Conservation (phyloP, 2,888 invertebrate species). For the Phalera bucephala region DNA sequence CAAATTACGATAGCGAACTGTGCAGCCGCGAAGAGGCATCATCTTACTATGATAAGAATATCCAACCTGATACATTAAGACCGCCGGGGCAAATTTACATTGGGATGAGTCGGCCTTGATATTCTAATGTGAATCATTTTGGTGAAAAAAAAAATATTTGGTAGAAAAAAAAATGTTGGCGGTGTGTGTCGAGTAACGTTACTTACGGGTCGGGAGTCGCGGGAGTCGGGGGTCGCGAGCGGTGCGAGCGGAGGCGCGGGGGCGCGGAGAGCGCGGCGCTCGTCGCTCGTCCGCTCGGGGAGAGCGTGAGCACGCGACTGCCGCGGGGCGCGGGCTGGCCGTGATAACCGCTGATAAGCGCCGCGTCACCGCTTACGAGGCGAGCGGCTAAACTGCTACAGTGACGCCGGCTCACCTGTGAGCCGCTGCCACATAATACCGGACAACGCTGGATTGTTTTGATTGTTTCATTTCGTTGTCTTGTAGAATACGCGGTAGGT, state of each 20-base stretch:
- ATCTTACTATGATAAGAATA: slow-evolving; percentile 51
- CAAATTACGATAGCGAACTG: slow-evolving; percentile 27
- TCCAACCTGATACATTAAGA: slow-evolving; percentile 63
- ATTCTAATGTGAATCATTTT: slow-evolving; percentile 36
- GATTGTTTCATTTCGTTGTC: too few species aligned
- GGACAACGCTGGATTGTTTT: too few species aligned
- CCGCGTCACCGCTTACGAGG: slow-evolving; percentile 54
- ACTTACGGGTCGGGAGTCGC: slow-evolving; percentile 19
- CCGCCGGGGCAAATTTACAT: slow-evolving; percentile 61
- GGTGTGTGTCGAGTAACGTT: neutral
- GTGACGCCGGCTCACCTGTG: slow-evolving; percentile 29
- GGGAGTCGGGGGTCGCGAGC: slow-evolving; percentile 21
- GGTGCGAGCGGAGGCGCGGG: slow-evolving; percentile 24
- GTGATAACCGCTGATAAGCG: slow-evolving; percentile 78
- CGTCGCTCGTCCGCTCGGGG: slow-evolving; percentile 48
- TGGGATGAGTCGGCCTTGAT: slow-evolving; percentile 57
- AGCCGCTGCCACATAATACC: too few species aligned
- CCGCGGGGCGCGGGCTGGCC: slow-evolving; percentile 66
- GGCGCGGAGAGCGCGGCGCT: too few species aligned
- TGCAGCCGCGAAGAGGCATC: slow-evolving; percentile 27
- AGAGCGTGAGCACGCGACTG: slow-evolving; percentile 68
- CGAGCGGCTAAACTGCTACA: slow-evolving; percentile 28
- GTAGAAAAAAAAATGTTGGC: neutral
- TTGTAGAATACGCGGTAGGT: too few species aligned
- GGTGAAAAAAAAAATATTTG: slow-evolving; percentile 3